phyloP scores from a whole-genome alignment of 1,140 invertebrate genomes.

The Babylonia areolata region DNA sequence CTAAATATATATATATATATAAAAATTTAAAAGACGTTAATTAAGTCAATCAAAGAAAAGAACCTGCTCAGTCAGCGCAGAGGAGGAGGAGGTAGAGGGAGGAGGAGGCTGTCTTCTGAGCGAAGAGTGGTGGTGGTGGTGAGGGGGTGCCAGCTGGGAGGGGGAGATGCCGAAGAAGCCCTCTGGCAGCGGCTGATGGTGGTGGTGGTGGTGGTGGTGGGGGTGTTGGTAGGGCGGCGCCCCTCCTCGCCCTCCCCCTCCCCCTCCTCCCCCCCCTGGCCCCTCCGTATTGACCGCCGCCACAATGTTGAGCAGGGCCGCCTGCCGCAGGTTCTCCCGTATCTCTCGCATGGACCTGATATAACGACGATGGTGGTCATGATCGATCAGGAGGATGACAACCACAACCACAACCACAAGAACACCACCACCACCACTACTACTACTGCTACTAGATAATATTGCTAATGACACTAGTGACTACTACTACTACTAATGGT shows the following conservation, averaged over 20 bases:
- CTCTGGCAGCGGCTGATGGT: background rate
- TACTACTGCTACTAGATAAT: too few relatives aligned
- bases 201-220: background rate
- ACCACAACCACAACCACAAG: too few relatives aligned
- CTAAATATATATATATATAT: too few relatives aligned
- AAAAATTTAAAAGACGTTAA: too few relatives aligned
- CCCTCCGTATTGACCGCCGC: conserved; percentile 20
- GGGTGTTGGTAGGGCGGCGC: background rate
- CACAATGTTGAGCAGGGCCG: conserved; percentile 44
- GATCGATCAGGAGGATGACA: too few relatives aligned
- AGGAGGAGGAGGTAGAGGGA: background rate
- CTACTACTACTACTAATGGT: too few relatives aligned
- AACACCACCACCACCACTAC: too few relatives aligned
- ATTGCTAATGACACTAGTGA: too few relatives aligned
- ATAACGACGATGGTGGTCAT: background rate
- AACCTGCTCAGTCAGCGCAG: background rate
- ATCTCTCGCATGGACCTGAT: conserved; percentile 35
- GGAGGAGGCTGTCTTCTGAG: too few relatives aligned
- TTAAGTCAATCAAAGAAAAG: too few relatives aligned
- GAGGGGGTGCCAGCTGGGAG: background rate
- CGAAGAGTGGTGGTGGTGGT: background rate
- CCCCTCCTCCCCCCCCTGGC: too few relatives aligned
- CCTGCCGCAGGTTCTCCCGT: conserved; percentile 34
- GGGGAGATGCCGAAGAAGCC: background rate
- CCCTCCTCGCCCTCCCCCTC: too few relatives aligned